Evolutionary conservation across 2,113 vertebrate genomes (phyloP), one percentile per base, ranked within the genome.

Genomic region (Myodes glareolus): DNA sequence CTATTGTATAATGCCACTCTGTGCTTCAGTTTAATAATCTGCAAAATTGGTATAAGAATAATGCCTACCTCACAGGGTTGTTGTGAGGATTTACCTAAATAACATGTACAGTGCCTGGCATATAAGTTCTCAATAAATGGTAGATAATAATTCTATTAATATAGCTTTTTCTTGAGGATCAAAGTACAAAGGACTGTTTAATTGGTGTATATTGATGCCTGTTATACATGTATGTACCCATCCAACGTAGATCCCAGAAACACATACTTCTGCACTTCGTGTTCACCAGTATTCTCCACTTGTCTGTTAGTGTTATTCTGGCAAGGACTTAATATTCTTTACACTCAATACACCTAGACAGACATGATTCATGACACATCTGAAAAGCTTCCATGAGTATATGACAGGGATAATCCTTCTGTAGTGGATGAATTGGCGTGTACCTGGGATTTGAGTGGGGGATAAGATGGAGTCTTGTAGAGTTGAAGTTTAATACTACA

Each of bases 41-140:
- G 33, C n/a, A 90, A 97, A 96, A 88, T 21, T 94, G 82, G 13
- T 97, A 82, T 96, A 88, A 90, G 75, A 85, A 89, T 82, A 96
- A 95, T 97, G 94, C 97, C 96, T 97, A 98, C 96, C 93, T 97
- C 95, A 98, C 96, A 98, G 97, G 96, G 97, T 96, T 98, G 95
- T 97, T 98, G 96, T 97, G 96, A 97, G 97, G 95, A 96, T 92
- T 96, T 96, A 12, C 88, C 45, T 88, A 96, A 95, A 88, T 92
- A 94, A 96, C 70, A 72, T 97, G 94, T 97, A 94, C 75, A 97
- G 97, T 96, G 90, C 95, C 95, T 97, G 97, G 90, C 94, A 97
- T 93, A 95, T 97, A 97, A 81, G 91, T 96, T 97, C 92, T 97
- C 92, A 96, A 97, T 97, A 97, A 97, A 98, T 94, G 92, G 42